A percentile compares a stretch with the other conserved stretches of the same genome.
Conservation (phyloP, 2,797 vertebrate species). For the Calcarius lapponicus region DNA sequence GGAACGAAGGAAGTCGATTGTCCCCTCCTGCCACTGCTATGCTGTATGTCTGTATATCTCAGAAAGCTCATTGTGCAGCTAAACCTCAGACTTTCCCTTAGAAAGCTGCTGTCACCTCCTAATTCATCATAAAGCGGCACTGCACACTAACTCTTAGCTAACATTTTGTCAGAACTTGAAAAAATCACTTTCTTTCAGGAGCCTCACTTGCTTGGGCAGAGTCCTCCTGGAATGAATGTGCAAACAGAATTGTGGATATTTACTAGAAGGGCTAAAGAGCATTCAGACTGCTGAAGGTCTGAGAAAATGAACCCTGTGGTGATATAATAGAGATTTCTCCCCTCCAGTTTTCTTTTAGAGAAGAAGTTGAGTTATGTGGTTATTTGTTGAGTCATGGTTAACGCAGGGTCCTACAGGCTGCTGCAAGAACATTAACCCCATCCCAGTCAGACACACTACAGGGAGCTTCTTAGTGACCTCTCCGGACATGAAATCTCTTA, state of each 20-base stretch:
- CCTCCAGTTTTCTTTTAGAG: not conserved
- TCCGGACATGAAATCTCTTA: not conserved
- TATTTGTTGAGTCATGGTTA: not conserved
- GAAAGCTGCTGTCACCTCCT: not conserved
- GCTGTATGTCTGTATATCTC: not conserved
- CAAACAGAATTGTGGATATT: not conserved
- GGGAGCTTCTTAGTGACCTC: not conserved
- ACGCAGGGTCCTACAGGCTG: not conserved
- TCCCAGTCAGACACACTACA: not conserved
- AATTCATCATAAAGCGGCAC: not conserved
- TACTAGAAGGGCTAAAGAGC: not conserved
- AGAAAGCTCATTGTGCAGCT: not conserved
- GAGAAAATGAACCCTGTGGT: not conserved
- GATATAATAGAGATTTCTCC: not conserved
- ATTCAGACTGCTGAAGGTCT: not conserved
- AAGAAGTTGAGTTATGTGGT: not conserved
- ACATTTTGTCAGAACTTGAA: not conserved
- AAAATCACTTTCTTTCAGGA: not conserved
- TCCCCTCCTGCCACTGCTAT: not conserved
- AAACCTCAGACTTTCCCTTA: not conserved
- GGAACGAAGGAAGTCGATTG: not conserved
- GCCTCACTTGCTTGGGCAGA: not conserved
- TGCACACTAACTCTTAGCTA: not conserved
- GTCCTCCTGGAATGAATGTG: not conserved
- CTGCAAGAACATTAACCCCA: not conserved